Evolutionary conservation across 2,113 vertebrate species (phyloP).

Genomic region (Paracanthobrama guichenoti): DNA sequence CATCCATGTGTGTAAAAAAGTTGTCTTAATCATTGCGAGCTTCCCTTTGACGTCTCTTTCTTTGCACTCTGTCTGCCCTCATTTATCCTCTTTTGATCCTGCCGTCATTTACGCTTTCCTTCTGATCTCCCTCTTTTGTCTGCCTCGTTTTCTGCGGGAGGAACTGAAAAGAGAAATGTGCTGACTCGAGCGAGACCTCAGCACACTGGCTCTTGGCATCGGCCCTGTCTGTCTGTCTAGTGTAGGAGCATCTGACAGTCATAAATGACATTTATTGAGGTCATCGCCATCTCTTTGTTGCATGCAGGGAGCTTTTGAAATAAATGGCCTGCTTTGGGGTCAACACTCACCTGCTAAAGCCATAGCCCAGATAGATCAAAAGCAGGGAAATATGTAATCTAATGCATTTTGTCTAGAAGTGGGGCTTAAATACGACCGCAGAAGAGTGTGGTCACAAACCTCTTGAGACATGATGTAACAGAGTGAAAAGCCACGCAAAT

Average conservation of each 20-base stretch:
- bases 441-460: constrained; percentile 14
- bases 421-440: not conserved
- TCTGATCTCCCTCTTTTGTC: constrained; percentile 47
- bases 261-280: constrained; percentile 27
- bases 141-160: constrained; percentile 31
- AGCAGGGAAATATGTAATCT: not conserved
- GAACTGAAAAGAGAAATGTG: constrained; percentile 54
- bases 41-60: not conserved
- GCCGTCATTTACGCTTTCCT: constrained; percentile 22
- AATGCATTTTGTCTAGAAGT: constrained; percentile 33
- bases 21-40: not conserved
- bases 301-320: not conserved
- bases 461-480: constrained; percentile 39
- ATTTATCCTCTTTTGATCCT: constrained; percentile 36
- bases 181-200: constrained; percentile 56
- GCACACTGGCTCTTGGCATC: constrained; percentile 16
- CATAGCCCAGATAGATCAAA: constrained; percentile 1
- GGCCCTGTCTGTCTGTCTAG: constrained; percentile 7
- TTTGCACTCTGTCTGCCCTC: constrained; percentile 32
- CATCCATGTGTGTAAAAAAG: not conserved
- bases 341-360: constrained; percentile 18
- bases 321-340: constrained; percentile 3
- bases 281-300: not conserved
- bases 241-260: constrained; percentile 12
- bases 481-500: constrained; percentile 25